Conservation (phyloP, 2,888 invertebrate species). For the Nomada lathburiana region DNA sequence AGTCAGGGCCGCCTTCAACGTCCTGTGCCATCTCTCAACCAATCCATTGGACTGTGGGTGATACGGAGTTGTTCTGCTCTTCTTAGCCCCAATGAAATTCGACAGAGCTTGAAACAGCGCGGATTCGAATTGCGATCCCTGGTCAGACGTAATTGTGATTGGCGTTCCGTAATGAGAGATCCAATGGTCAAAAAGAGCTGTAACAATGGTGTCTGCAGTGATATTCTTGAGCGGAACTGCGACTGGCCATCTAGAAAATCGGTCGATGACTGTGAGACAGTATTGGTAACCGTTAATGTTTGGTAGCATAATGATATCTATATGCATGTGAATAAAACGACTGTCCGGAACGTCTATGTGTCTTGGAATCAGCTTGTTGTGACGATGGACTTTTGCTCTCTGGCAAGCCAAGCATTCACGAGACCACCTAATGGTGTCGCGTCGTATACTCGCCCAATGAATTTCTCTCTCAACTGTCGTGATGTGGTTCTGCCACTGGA, state of each 20-base stretch:
- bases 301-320: neutral
- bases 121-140: conserved; percentile 72
- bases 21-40: conserved; percentile 54
- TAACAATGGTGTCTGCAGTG: neutral
- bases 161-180: conserved; percentile 75
- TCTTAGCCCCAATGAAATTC: conserved; percentile 49
- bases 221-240: neutral
- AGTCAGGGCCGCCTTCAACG: conserved; percentile 47
- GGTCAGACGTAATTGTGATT: conserved; percentile 72
- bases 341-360: conserved; percentile 5
- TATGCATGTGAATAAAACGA: neutral
- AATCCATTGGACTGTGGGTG: conserved; percentile 71
- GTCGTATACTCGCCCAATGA: too few species aligned
- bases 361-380: neutral
- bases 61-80: conserved; percentile 66
- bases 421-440: too few species aligned
- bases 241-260: neutral
- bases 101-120: conserved; percentile 60
- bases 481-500: too few species aligned
- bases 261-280: neutral
- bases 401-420: neutral
- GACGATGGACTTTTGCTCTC: neutral
- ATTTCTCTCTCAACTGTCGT: too few species aligned
- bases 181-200: conserved; percentile 69
- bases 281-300: neutral